A percentile compares a stretch with the other conserved stretches of the same genome.
Evolutionary conservation across 2,888 invertebrate genomes (phyloP).

Genomic region (Lycaena phlaeas): DNA sequence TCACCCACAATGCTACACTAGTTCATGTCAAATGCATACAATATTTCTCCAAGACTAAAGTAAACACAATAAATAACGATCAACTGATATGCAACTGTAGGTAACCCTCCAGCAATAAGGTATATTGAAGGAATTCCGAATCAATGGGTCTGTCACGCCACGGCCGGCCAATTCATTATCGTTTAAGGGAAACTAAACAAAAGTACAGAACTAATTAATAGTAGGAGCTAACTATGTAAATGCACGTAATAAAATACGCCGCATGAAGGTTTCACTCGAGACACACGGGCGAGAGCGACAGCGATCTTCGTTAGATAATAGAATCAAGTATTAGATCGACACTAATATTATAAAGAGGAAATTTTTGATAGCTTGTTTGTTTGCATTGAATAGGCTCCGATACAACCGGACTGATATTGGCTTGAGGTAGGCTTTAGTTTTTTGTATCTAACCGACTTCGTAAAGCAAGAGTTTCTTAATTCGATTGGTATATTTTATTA

Average conservation of each 20-base stretch:
- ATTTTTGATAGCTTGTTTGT: too few relatives aligned
- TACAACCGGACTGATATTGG: too few relatives aligned
- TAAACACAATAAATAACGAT: neutral
- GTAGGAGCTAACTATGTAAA: constrained; percentile 40
- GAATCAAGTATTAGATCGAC: neutral
- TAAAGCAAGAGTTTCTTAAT: too few relatives aligned
- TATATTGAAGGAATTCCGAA: constrained; percentile 1
- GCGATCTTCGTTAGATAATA: too few relatives aligned
- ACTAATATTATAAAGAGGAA: too few relatives aligned
- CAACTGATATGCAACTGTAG: constrained; percentile 5
- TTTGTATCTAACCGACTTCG: too few relatives aligned
- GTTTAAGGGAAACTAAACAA: constrained; percentile 30
- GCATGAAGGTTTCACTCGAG: constrained; percentile 27
- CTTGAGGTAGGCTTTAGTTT: too few relatives aligned
- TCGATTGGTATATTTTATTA: too few relatives aligned
- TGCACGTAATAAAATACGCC: constrained; percentile 33
- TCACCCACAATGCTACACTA: too few relatives aligned
- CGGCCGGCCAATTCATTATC: constrained; percentile 5
- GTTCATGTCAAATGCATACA: too few relatives aligned
- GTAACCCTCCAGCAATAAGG: neutral
- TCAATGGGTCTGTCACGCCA: constrained; percentile 4
- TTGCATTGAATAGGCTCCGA: too few relatives aligned
- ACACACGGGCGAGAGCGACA: constrained; percentile 22
- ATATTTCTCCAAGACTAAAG: too few relatives aligned
- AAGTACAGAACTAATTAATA: constrained; percentile 44